These are phyloP conservation scores for Moxostoma hubbsi DNA, from an alignment of 2,797 vertebrate species.

Conservation along the genomic window DNA sequence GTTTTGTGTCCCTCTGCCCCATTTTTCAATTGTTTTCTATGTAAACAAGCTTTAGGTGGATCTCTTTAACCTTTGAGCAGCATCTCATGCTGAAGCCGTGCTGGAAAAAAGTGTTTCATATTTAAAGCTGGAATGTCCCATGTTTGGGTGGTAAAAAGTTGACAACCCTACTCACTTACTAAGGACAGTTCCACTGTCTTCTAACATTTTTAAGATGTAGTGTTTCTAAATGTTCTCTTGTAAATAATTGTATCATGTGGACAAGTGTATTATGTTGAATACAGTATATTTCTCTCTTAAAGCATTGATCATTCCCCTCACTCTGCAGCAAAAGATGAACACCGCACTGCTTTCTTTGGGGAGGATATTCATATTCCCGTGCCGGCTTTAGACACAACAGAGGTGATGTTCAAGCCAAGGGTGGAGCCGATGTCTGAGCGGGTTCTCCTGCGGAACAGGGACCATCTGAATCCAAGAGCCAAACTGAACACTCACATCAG, in stretches of 20 bases:
- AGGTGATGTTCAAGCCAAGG: slow-evolving; percentile 71
- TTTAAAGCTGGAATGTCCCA: too few relatives aligned
- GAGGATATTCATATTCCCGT: slow-evolving; percentile 75
- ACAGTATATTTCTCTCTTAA: neutral
- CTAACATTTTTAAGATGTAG: neutral
- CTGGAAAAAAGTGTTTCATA: too few relatives aligned
- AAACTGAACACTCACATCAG: slow-evolving; percentile 56
- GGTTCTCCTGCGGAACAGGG: slow-evolving; percentile 64
- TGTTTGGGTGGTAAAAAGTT: too few relatives aligned
- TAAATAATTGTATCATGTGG: neutral
- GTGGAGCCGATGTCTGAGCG: slow-evolving; percentile 46
- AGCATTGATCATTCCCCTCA: neutral
- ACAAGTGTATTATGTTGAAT: too few relatives aligned
- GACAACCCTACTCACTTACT: neutral
- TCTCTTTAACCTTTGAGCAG: too few relatives aligned
- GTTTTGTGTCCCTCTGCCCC: too few relatives aligned
- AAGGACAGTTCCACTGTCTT: neutral
- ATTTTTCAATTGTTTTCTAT: too few relatives aligned
- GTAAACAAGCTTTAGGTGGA: too few relatives aligned
- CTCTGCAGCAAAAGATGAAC: slow-evolving; percentile 68
- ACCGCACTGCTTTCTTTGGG: slow-evolving; percentile 73
- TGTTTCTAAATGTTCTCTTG: neutral
- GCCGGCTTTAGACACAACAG: slow-evolving; percentile 49
- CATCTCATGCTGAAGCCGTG: too few relatives aligned
- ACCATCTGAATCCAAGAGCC: slow-evolving; percentile 35